phyloP scores from a whole-genome alignment of 2,888 invertebrate species.

The Branchipolynoe longqiensis region DNA sequence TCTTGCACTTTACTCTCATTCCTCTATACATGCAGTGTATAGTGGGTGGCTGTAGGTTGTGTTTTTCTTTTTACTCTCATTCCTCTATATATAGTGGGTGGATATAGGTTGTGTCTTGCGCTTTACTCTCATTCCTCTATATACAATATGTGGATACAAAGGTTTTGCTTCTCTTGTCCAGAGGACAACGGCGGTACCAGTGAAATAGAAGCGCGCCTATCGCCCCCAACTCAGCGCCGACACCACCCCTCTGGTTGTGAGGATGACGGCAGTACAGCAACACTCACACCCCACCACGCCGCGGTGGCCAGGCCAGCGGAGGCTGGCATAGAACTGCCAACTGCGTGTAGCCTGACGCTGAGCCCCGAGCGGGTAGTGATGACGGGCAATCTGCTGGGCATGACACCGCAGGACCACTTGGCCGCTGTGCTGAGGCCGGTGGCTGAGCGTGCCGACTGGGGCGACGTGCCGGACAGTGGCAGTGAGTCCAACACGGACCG shows the following conservation, averaged over 20 bases:
- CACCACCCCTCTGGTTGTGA: slow-evolving; percentile 44
- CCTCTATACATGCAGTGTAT: no score
- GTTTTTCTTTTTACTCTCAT: not conserved
- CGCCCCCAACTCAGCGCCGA: not conserved
- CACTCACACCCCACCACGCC: not conserved
- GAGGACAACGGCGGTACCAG: slow-evolving; percentile 22
- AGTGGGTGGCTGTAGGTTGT: not conserved
- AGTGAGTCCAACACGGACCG: slow-evolving; percentile 12
- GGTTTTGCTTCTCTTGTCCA: no score
- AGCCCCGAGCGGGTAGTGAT: slow-evolving; percentile 10
- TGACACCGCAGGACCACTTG: slow-evolving; percentile 22
- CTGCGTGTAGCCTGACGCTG: slow-evolving; percentile 6
- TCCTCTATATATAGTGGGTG: no score
- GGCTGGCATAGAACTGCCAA: not conserved
- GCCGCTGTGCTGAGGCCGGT: not conserved
- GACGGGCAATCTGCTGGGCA: slow-evolving; percentile 27
- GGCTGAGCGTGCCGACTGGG: not conserved
- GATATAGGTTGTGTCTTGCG: no score
- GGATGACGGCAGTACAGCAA: not conserved
- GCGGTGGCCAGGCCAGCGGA: not conserved
- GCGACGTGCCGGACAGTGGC: slow-evolving; percentile 11
- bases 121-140: no score
- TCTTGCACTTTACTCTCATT: no score
- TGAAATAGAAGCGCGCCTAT: not conserved
- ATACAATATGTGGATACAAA: no score